Evolutionary conservation across 2,797 vertebrate genomes (phyloP), one percentile per base, ranked within the genome.

Genomic region (Spondyliosoma cantharus): DNA sequence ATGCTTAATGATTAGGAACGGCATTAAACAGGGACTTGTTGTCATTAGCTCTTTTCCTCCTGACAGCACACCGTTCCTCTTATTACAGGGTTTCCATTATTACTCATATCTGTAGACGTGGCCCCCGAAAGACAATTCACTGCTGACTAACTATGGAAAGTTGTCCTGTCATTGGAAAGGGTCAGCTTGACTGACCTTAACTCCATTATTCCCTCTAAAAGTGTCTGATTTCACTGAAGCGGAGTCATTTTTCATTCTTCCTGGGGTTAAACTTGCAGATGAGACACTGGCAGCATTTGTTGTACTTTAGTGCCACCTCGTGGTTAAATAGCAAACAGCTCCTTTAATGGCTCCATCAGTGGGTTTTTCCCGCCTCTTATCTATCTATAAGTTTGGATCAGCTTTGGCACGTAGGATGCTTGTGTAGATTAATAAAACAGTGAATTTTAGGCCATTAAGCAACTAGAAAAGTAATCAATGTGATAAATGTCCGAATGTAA

Each of bases 271-370:
- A 42, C 20, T 53, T 53, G n/a, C 45, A 59, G 12, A 56, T 61
- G 63, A 25, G 49, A 66, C 62, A 59, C 57, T 66, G 61, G 19
- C 64, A 56, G 65, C 22, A 32, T 82, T 60, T 65, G 57, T 80
- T 63, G 22, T 45, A n/a, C 24, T 80, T 81, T 88, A 80, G 73
- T 82, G 91, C 90, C 94, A 68, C 78, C 94, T 64, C 22, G 90
- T 93, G 95, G 93, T 68, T 32, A 0, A 19, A 48, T 27, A 6
- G 8, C 71, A 37, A 77, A 82, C 29, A 2, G 29, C 11, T 17
- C 15, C 20, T 22, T 46, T 37, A 32, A 49, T 12, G 16, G 14
- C 4, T 50, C 20, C 6, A 56, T 11, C 4, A 8, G n/a, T 14
- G 5, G 14, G 14, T 27, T 60, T 48, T 20, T 27, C n/a, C 7